phyloP scores from a whole-genome alignment of 2,888 invertebrate genomes.

The Dicyrtoma fusca region DNA sequence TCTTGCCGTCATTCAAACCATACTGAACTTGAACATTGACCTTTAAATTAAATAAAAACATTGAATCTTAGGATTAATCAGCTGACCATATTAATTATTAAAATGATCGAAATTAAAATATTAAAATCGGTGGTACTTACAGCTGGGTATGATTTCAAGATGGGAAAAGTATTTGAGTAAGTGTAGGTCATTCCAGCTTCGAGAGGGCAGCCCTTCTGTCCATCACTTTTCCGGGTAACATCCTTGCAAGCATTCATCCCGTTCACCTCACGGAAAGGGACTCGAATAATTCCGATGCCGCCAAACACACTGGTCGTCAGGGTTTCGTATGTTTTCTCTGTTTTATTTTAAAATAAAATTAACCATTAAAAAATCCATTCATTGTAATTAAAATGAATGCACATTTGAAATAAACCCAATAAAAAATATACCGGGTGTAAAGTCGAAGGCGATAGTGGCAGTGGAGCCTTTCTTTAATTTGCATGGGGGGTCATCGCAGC shows the following conservation, averaged over 20 bases:
- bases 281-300: conserved; percentile 54
- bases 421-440: conserved; percentile 61
- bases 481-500: conserved; percentile 69
- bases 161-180: conserved; percentile 56
- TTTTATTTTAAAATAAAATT: too few species aligned
- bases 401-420: not conserved
- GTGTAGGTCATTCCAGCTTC: conserved; percentile 52
- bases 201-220: conserved; percentile 52
- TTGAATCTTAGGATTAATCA: too few species aligned
- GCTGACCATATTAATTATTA: too few species aligned
- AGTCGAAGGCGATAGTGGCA: conserved; percentile 68
- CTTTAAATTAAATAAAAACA: too few species aligned
- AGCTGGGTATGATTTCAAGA: conserved; percentile 56
- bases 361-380: too few species aligned
- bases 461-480: conserved; percentile 65
- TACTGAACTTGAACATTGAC: conserved; percentile 57
- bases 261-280: conserved; percentile 56
- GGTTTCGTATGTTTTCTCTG: conserved; percentile 52
- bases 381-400: too few species aligned
- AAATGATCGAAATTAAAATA: too few species aligned
- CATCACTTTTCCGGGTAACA: conserved; percentile 47
- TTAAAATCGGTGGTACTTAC: conserved; percentile 52
- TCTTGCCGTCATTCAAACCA: conserved; percentile 55
- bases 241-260: conserved; percentile 55
- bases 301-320: conserved; percentile 56